Evolutionary conservation across 2,113 vertebrate genomes (phyloP).

Genomic region (Excalfactoria chinensis): DNA sequence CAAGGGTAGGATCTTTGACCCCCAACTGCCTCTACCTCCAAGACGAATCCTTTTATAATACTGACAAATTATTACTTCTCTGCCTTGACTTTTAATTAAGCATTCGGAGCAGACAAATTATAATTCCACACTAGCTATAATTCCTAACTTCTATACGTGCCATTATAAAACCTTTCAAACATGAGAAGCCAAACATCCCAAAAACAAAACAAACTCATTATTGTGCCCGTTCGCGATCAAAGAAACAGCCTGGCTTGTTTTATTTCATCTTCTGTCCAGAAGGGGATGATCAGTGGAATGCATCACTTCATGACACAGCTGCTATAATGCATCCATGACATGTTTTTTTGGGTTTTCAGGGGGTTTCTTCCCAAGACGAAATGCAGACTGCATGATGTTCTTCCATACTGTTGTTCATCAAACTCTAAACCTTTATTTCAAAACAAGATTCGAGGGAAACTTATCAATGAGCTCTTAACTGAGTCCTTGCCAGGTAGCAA

Average conservation of each 20-base stretch:
- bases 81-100: conserved; percentile 34
- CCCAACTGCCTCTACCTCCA: background rate
- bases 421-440: background rate
- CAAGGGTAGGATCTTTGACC: conserved; percentile 49
- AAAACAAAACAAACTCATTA: background rate
- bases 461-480: background rate
- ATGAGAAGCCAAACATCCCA: background rate
- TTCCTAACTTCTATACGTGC: background rate
- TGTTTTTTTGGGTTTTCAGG: background rate
- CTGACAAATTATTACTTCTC: conserved; percentile 14
- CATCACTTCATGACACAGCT: background rate
- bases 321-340: background rate
- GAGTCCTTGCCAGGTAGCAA: background rate
- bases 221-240: background rate
- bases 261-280: background rate
- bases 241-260: background rate
- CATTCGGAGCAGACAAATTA: background rate
- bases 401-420: background rate
- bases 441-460: background rate
- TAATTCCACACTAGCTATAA: background rate
- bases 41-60: conserved; percentile 33
- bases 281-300: background rate
- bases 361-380: background rate
- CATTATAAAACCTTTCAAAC: background rate
- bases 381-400: rapidly evolving